Conservation (phyloP, 2,113 vertebrate species). For the Clupea harengus region DNA sequence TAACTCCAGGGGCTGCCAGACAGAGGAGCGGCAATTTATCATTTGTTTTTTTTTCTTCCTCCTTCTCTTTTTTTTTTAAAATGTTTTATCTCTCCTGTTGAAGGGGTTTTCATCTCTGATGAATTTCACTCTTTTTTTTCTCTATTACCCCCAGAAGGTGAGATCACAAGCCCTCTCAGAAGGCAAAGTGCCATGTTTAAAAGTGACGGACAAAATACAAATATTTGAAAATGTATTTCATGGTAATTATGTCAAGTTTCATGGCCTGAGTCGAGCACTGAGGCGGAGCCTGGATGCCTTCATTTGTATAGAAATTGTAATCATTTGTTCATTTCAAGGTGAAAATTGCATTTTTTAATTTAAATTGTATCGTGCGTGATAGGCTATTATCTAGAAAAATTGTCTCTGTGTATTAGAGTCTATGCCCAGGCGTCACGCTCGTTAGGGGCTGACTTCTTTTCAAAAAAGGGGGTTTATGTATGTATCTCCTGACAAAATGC, state of each 20-base stretch:
- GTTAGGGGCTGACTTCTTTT: conserved; percentile 84
- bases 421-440: conserved; percentile 86
- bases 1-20: conserved; percentile 78
- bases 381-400: conserved; percentile 99
- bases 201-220: conserved; percentile 90
- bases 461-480: conserved; percentile 77
- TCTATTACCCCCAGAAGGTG: conserved; percentile 81
- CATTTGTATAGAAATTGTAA: conserved; percentile 99
- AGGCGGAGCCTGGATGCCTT: conserved; percentile 99
- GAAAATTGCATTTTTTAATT: conserved; percentile 99
- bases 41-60: conserved; percentile 60
- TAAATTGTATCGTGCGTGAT: conserved; percentile 99
- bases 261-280: conserved; percentile 95
- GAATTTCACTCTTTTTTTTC: conserved; percentile 73
- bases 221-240: conserved; percentile 99
- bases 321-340: conserved; percentile 99
- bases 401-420: conserved; percentile 95
- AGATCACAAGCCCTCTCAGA: conserved; percentile 63
- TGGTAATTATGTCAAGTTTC: conserved; percentile 99
- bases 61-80: conserved; percentile 37
- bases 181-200: conserved; percentile 77
- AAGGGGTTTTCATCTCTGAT: conserved; percentile 76
- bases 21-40: conserved; percentile 65
- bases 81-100: conserved; percentile 78
- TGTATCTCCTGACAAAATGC: conserved; percentile 72